Conservation (phyloP, 2,888 invertebrate species). For the Teleiodes luculella region DNA sequence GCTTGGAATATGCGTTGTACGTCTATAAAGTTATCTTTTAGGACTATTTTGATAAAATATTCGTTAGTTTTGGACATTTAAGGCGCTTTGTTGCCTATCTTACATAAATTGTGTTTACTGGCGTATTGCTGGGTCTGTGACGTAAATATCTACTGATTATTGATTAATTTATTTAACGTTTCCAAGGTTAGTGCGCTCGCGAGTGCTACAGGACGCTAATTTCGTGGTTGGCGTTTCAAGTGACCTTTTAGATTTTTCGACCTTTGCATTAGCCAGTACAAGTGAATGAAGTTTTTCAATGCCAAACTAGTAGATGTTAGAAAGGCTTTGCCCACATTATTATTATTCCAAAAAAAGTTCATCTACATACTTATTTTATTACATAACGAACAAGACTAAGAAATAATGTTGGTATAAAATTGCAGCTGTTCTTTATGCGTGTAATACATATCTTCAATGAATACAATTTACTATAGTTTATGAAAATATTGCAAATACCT, state of each 20-base stretch:
- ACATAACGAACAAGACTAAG: too few species aligned
- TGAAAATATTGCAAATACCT: too few species aligned
- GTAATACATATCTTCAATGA: too few species aligned
- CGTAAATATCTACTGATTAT: constrained; percentile 9
- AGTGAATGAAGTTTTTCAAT: too few species aligned
- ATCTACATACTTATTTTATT: too few species aligned
- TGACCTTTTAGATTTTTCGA: not conserved
- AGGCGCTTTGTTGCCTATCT: not conserved
- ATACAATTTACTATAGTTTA: too few species aligned
- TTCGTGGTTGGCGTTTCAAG: not conserved
- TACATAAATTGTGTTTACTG: not conserved
- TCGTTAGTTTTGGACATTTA: not conserved
- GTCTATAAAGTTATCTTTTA: constrained; percentile 11
- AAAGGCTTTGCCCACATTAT: too few species aligned
- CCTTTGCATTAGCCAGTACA: not conserved
- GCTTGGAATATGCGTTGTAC: not conserved
- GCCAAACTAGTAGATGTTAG: too few species aligned
- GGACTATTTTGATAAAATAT: not conserved
- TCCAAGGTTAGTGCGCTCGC: not conserved
- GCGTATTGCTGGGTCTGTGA: not conserved
- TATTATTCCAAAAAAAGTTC: too few species aligned
- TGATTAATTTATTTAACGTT: not conserved
- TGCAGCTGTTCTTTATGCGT: too few species aligned
- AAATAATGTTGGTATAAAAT: too few species aligned
- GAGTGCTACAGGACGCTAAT: not conserved